phyloP scores from a whole-genome alignment of 2,113 vertebrate species.

The Hippolais icterina region DNA sequence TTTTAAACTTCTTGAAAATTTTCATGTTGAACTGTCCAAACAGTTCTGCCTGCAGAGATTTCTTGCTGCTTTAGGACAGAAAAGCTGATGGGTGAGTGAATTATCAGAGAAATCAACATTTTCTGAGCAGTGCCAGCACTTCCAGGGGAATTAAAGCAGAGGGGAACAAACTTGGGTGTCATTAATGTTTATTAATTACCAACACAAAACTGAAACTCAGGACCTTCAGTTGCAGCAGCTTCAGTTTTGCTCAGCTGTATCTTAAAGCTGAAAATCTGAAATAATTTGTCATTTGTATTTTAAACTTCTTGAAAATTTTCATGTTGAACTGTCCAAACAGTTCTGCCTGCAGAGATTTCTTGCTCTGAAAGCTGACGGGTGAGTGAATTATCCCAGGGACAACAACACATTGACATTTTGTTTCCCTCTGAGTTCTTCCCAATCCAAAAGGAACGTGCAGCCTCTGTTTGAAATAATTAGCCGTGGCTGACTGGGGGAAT shows the following conservation, averaged over 20 bases:
- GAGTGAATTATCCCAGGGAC: neutral
- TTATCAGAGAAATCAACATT: neutral
- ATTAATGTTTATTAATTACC: neutral
- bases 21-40: neutral
- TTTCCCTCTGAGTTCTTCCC: neutral
- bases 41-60: no score
- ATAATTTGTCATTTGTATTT: neutral
- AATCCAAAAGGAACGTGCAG: conserved; percentile 10
- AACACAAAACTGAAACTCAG: neutral
- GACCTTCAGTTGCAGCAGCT: neutral
- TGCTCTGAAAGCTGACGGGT: neutral
- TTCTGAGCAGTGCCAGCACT: neutral
- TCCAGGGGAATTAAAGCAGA: neutral
- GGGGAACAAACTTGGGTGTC: neutral
- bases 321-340: neutral
- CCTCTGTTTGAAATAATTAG: conserved; percentile 70
- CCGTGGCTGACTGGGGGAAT: conserved; percentile 54
- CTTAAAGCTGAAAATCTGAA: neutral
- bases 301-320: neutral
- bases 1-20: neutral
- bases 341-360: neutral
- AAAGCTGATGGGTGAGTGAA: neutral
- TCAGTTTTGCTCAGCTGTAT: neutral
- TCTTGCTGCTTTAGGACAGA: neutral
- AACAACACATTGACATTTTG: fast-evolving